Conservation (phyloP, 2,113 vertebrate species). For the Scortum barcoo region DNA sequence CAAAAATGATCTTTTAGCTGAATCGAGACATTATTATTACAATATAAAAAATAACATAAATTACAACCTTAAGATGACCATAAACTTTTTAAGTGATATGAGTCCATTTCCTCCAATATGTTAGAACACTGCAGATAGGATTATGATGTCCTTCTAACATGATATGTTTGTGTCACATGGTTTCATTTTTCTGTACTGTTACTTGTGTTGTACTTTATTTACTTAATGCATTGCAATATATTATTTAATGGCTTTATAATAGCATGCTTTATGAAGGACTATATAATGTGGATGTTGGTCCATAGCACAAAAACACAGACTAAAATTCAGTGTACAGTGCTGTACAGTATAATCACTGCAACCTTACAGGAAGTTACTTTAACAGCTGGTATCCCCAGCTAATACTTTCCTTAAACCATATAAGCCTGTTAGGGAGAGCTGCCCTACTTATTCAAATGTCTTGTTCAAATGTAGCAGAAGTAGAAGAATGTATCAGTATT, state of each 20-base stretch:
- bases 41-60: neutral
- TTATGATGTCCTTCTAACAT: neutral
- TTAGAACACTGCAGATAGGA: neutral
- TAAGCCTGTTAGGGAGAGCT: conserved; percentile 24
- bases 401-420: conserved; percentile 52
- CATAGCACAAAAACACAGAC: neutral
- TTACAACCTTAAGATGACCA: neutral
- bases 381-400: conserved; percentile 43
- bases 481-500: too few relatives aligned
- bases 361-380: neutral
- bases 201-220: neutral
- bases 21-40: neutral
- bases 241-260: neutral
- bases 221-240: neutral
- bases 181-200: neutral
- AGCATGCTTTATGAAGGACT: neutral
- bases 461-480: conserved; percentile 19
- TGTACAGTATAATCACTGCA: neutral
- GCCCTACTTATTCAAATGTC: neutral
- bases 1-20: neutral
- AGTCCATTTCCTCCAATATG: neutral
- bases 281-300: neutral
- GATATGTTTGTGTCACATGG: neutral
- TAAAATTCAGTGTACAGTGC: neutral
- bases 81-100: neutral